Conservation (phyloP, 2,888 invertebrate genomes). For the Pyrrhosoma nymphula region DNA sequence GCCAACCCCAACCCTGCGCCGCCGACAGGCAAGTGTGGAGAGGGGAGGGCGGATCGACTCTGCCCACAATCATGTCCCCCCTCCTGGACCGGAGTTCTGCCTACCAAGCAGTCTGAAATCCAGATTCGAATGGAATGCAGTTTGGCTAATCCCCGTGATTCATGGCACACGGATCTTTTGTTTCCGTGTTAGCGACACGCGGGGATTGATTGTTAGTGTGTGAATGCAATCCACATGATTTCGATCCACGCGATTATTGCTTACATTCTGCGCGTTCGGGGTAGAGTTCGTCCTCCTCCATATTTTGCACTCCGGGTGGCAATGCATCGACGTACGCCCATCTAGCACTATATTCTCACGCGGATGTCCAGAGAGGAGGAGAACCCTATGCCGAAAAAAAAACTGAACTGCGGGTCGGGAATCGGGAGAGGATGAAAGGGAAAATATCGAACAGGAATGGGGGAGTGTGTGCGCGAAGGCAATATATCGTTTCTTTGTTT, state of each 20-base stretch:
- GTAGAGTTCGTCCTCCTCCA: background rate
- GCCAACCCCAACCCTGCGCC: no score
- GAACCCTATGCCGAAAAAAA: background rate
- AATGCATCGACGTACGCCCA: background rate
- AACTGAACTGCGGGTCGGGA: background rate
- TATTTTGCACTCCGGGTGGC: background rate
- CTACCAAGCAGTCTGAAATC: background rate
- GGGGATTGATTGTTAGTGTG: background rate
- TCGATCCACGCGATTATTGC: background rate
- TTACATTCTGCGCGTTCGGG: background rate
- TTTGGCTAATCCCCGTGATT: constrained; percentile 15
- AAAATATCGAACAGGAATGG: background rate
- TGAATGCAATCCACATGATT: background rate
- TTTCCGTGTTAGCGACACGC: background rate
- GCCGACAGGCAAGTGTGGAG: no score
- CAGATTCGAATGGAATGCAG: constrained; percentile 28
- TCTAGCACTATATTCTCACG: background rate
- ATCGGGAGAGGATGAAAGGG: background rate
- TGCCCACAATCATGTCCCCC: background rate
- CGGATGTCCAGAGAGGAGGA: background rate
- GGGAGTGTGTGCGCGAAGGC: background rate
- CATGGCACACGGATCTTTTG: background rate
- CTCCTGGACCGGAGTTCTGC: no score
- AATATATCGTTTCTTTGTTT: background rate
- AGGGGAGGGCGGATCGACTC: background rate